Evolutionary conservation across 2,113 vertebrate species (phyloP).

Genomic region (Tamias sibiricus): DNA sequence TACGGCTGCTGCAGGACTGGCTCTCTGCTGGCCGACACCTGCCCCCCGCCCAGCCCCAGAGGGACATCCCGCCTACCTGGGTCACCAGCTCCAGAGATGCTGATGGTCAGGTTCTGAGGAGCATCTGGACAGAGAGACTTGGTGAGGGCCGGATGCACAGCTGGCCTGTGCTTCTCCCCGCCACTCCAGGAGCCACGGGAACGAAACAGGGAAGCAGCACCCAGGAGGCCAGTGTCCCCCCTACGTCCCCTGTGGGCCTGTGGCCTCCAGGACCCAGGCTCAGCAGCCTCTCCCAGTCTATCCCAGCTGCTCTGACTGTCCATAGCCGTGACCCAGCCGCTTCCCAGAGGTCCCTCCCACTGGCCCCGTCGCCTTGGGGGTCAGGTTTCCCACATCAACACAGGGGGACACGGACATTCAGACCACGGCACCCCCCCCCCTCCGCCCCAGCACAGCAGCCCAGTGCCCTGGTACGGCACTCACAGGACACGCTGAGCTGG

Average conservation of each 20-base stretch:
- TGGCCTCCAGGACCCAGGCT: background rate
- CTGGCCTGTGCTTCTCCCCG: too few relatives aligned
- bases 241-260: too few relatives aligned
- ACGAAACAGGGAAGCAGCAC: background rate
- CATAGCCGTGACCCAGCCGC: too few relatives aligned
- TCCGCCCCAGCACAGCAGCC: background rate
- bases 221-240: background rate
- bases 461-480: rapidly evolving
- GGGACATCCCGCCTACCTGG: background rate
- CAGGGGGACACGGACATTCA: background rate
- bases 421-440: background rate
- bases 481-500: constrained; percentile 10
- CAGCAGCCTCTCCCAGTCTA: background rate
- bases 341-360: background rate
- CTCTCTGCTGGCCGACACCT: background rate
- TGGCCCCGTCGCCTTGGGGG: too few relatives aligned
- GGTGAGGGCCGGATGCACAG: background rate
- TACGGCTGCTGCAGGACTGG: too few relatives aligned
- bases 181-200: background rate
- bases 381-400: too few relatives aligned
- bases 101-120: background rate
- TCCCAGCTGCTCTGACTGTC: background rate
- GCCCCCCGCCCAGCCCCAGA: background rate
- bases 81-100: background rate
- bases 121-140: constrained; percentile 35